These are phyloP conservation scores for Coluber constrictor DNA, from an alignment of 2,797 vertebrate genomes.

Conservation along the genomic window DNA sequence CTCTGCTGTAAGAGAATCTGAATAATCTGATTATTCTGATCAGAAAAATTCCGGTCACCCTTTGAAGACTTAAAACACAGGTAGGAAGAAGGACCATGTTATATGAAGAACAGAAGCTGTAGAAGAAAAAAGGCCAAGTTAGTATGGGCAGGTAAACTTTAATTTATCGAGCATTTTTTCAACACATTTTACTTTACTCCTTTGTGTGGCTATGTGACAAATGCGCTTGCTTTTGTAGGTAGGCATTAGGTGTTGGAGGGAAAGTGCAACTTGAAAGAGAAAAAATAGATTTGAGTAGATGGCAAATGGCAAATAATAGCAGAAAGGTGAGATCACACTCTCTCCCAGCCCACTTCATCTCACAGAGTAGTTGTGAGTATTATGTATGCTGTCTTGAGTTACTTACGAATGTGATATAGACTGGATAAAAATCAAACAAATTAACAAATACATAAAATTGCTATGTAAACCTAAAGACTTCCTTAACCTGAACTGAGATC, in stretches of 20 bases:
- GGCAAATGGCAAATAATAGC: not conserved
- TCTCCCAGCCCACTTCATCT: not conserved
- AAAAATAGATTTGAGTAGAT: not conserved
- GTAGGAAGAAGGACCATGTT: not conserved
- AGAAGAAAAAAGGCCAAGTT: not conserved
- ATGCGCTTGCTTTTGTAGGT: not conserved
- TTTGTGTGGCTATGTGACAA: not conserved
- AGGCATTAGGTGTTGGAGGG: not conserved
- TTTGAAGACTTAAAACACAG: not conserved
- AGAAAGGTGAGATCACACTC: not conserved
- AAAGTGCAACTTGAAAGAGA: not conserved
- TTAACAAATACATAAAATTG: not conserved
- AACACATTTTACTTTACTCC: not conserved
- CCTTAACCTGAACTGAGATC: not conserved
- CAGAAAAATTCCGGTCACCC: not conserved
- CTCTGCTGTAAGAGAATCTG: not conserved
- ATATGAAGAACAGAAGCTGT: not conserved
- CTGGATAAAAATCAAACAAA: not conserved
- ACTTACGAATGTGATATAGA: not conserved
- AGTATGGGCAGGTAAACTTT: not conserved
- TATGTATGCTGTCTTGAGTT: not conserved
- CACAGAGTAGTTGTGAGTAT: not conserved
- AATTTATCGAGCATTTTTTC: not conserved
- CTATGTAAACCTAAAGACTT: not conserved
- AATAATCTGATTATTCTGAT: slow-evolving; percentile 18